Conservation (phyloP, 2,797 vertebrate species). For the Trematomus bernacchii region DNA sequence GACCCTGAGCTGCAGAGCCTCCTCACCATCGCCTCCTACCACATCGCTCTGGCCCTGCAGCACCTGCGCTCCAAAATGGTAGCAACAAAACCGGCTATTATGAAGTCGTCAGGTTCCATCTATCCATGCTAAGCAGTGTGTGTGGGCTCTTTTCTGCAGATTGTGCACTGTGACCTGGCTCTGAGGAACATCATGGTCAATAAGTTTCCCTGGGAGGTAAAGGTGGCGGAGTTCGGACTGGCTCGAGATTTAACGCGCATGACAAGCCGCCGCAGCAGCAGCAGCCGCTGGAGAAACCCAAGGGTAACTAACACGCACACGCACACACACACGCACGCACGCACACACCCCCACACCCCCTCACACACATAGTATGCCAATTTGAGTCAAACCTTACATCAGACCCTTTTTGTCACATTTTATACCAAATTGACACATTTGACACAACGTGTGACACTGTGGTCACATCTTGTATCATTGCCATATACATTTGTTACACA, state of each 20-base stretch:
- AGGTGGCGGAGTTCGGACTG: slow-evolving; percentile 83
- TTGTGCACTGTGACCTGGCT: slow-evolving; percentile 85
- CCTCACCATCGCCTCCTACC: slow-evolving; percentile 82
- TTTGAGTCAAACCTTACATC: too few relatives aligned
- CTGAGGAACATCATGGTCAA: slow-evolving; percentile 85
- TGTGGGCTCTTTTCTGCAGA: slow-evolving; percentile 60
- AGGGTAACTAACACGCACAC: slow-evolving; percentile 64
- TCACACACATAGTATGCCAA: too few relatives aligned
- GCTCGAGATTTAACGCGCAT: slow-evolving; percentile 76
- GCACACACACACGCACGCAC: background rate
- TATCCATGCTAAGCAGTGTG: background rate
- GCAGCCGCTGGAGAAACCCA: slow-evolving; percentile 73
- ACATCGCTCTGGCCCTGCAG: slow-evolving; percentile 85
- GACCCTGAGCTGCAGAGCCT: slow-evolving; percentile 80
- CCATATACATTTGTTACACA: background rate
- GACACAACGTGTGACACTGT: background rate
- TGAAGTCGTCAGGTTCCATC: background rate
- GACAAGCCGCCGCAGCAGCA: slow-evolving; percentile 76
- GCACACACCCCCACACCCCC: too few relatives aligned
- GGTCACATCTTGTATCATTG: background rate
- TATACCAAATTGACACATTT: too few relatives aligned
- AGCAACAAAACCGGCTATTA: background rate
- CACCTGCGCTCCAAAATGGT: slow-evolving; percentile 85
- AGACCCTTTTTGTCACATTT: too few relatives aligned
- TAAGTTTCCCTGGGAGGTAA: slow-evolving; percentile 84